phyloP scores from a whole-genome alignment of 2,888 invertebrate species.

The Cepaea hortensis region DNA sequence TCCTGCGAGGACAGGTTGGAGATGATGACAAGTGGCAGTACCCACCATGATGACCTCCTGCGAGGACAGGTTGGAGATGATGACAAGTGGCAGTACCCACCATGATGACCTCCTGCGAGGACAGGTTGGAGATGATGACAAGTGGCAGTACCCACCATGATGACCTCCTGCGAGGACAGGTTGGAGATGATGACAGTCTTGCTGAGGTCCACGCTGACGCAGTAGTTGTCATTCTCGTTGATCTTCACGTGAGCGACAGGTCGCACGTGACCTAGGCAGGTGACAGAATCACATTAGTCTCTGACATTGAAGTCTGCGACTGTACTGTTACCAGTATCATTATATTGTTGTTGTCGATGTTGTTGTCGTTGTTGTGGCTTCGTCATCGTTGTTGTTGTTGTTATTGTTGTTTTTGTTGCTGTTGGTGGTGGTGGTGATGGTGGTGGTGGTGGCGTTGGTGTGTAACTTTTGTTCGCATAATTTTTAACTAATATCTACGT shows the following conservation, averaged over 20 bases:
- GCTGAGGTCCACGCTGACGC: slow-evolving; percentile 85
- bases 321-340: neutral
- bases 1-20: slow-evolving; percentile 81
- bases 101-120: slow-evolving; percentile 30
- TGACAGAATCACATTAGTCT: neutral
- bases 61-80: slow-evolving; percentile 84
- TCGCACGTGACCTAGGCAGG: slow-evolving; percentile 34
- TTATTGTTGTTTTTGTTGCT: no score
- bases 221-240: slow-evolving; percentile 76
- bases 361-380: no score
- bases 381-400: no score
- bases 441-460: no score
- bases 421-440: no score
- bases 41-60: slow-evolving; percentile 33
- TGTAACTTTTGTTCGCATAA: no score
- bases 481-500: no score
- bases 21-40: slow-evolving; percentile 81
- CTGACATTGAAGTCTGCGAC: neutral
- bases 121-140: slow-evolving; percentile 87
- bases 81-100: slow-evolving; percentile 79
- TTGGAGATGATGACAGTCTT: slow-evolving; percentile 88
- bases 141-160: slow-evolving; percentile 24
- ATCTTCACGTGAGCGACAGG: slow-evolving; percentile 46
- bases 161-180: slow-evolving; percentile 70
- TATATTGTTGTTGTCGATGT: neutral